Percentiles rank a stretch among this genome's conserved stretches.
These are phyloP conservation scores for Netelia fuscicornis DNA, from an alignment of 2,888 invertebrate species.

Conservation along the genomic window DNA sequence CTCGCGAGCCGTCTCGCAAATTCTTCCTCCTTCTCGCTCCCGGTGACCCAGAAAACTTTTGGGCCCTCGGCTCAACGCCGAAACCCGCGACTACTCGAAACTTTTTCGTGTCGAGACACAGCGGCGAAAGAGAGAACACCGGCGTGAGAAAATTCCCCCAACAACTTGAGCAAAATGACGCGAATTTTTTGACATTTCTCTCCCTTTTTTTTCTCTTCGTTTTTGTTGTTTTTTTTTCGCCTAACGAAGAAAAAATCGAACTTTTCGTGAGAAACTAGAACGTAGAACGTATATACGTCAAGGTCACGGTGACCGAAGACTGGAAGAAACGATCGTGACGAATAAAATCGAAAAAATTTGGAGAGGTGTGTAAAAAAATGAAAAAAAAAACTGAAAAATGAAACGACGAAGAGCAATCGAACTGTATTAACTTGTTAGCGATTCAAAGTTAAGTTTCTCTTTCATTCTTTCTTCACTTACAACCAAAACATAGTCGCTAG, in stretches of 20 bases:
- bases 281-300: neutral
- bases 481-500: conserved; percentile 33
- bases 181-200: too few species aligned
- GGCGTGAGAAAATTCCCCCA: neutral
- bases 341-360: neutral
- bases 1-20: conserved; percentile 22
- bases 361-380: conserved; percentile 2
- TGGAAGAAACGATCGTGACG: conserved; percentile 32
- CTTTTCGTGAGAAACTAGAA: neutral
- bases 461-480: neutral
- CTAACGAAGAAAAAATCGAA: neutral
- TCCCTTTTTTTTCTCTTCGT: neutral
- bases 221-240: neutral
- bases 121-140: neutral
- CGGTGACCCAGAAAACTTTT: conserved; percentile 62
- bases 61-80: conserved; percentile 20
- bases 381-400: conserved; percentile 1
- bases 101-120: conserved; percentile 14
- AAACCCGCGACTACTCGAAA: conserved; percentile 20
- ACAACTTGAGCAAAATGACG: neutral
- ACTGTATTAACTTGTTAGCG: conserved; percentile 34
- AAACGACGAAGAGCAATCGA: conserved; percentile 16
- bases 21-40: conserved; percentile 1
- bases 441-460: conserved; percentile 50
- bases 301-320: conserved; percentile 3